These are phyloP conservation scores for Wiebesia pumilae DNA, from an alignment of 1,140 invertebrate species.

Conservation along the genomic window DNA sequence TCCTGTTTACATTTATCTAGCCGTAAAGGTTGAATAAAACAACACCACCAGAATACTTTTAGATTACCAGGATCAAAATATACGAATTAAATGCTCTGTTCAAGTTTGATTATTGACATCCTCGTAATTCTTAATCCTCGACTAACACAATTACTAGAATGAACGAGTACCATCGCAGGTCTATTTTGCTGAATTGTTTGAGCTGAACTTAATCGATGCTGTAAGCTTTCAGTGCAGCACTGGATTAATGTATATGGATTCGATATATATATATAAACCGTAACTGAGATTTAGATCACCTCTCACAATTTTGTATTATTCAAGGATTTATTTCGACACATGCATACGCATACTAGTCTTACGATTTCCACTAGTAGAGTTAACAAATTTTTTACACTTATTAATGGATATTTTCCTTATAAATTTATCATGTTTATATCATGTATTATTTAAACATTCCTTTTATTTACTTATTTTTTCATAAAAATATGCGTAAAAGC, in stretches of 20 bases:
- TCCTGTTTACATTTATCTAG: neutral
- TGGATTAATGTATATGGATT: neutral
- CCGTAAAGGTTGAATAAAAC: neutral
- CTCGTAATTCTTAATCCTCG: neutral
- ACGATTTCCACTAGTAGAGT: neutral
- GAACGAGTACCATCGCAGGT: neutral
- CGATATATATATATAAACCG: neutral
- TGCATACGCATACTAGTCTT: too few species aligned
- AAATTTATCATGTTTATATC: too few species aligned
- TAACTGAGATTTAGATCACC: neutral
- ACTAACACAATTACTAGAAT: neutral
- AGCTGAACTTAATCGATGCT: neutral
- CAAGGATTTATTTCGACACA: neutral
- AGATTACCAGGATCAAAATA: neutral
- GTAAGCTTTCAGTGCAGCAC: neutral
- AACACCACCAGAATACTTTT: neutral
- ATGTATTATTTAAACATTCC: too few species aligned
- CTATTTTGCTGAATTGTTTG: neutral
- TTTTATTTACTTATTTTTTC: too few species aligned
- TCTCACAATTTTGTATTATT: neutral
- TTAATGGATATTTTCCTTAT: neutral
- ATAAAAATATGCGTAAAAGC: too few species aligned
- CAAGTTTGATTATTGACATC: neutral
- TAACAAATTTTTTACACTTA: neutral
- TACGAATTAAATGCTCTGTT: neutral